Evolutionary conservation across 2,797 vertebrate genomes (phyloP), one percentile per base, ranked within the genome.

Genomic region (Leucoraja ocellata): DNA sequence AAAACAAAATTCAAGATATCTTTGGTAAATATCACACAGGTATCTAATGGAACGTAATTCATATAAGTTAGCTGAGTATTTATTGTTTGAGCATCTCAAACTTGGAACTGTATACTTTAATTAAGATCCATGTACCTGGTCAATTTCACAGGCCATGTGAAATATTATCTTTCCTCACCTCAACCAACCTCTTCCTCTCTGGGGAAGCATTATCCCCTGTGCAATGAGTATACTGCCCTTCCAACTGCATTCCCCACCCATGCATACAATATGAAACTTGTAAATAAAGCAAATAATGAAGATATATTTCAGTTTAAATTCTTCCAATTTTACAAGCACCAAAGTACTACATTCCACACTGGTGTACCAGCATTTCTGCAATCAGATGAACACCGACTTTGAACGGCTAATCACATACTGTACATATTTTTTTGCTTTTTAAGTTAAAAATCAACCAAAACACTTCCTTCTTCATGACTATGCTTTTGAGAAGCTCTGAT

Each of bases 121-220:
- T 54, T 54, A 54, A 74, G 65, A 91, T 74, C 68, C 73, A 65
- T 71, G 36, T 74, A 92, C n/a, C 54, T 58, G 74, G 90, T 11
- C 71, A 74, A 76, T 36, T 92, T 92, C 71, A 54, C 71, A 16
- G 68, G 46, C 90, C 71, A 92, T 28, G 71, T 92, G 71, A 92
- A 92, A 76, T 76, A 74, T 92, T 71, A 92, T 58, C 90, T 54
- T 92, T 76, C 36, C 90, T 92, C 8, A 71, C 73, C 73, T 92
- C 90, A 58, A 76, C 54, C 39, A 92, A 76, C 90, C 73, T 92
- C 71, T 76, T 25, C 68, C 73, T 46, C 36, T 25, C 32, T 25
- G 25, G 11, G 18, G 46, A 6, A 92, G 39, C 39, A 46, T 54
- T 92, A 54, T 28, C 71, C 68, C 88, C 36, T 25, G 32, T 58